Conservation (phyloP, 2,797 vertebrate species). For the Loriculus beryllinus region DNA sequence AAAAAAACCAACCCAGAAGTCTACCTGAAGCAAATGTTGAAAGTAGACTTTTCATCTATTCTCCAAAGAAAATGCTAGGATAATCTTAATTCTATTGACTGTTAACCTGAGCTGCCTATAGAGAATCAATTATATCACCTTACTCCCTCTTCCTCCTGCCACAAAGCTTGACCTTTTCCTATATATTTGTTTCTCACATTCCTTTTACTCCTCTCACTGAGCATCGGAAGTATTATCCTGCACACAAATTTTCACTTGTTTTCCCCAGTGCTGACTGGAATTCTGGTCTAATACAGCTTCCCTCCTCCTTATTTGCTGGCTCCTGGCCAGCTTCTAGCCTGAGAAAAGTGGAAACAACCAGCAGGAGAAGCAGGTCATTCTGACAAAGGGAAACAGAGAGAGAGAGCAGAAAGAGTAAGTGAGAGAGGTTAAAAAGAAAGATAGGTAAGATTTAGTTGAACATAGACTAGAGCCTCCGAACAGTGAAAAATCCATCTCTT, state of each 20-base stretch:
- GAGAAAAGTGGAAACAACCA: slow-evolving; percentile 54
- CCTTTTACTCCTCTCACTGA: background rate
- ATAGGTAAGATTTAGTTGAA: background rate
- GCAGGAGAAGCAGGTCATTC: slow-evolving; percentile 58
- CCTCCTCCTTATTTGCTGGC: slow-evolving; percentile 33
- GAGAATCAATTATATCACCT: background rate
- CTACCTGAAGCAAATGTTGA: background rate
- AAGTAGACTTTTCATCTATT: background rate
- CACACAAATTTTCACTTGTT: slow-evolving; percentile 8
- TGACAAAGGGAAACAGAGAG: slow-evolving; percentile 35
- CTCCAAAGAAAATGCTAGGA: background rate
- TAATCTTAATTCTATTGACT: slow-evolving; percentile 2
- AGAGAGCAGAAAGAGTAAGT: slow-evolving; percentile 27
- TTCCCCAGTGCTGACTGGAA: background rate
- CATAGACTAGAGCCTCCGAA: background rate
- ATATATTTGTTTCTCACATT: background rate
- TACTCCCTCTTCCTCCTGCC: background rate
- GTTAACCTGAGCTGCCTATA: slow-evolving; percentile 38
- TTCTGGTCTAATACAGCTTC: background rate
- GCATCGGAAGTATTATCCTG: background rate
- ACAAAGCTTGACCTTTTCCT: slow-evolving; percentile 3
- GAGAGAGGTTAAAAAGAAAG: slow-evolving; percentile 2
- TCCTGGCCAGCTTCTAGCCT: slow-evolving; percentile 33
- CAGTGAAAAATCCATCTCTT: background rate
- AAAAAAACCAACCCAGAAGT: background rate